A percentile compares a stretch with the other conserved stretches of the same genome.
Conservation (phyloP, 2,888 invertebrate species). For the Drosophila imparisetae region DNA sequence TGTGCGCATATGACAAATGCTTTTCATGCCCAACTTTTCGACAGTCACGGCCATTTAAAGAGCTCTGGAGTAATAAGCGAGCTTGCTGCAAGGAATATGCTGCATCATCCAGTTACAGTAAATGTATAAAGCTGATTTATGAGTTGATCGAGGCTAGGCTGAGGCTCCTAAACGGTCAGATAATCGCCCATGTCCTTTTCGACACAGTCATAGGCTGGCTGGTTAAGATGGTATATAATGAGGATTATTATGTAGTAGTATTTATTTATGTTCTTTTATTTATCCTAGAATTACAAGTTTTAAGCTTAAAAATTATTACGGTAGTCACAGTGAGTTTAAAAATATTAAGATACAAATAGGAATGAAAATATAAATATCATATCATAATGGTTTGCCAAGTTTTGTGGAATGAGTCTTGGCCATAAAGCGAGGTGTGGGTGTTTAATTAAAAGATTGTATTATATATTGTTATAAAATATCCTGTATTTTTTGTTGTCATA, state of each 20-base stretch:
- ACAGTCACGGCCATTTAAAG: slow-evolving; percentile 74
- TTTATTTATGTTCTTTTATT: neutral
- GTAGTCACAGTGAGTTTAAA: neutral
- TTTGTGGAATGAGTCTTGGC: too few species aligned
- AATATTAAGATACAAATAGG: neutral
- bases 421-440: too few species aligned
- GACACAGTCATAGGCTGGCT: slow-evolving; percentile 2
- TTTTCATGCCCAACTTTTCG: slow-evolving; percentile 53
- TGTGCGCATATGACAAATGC: slow-evolving; percentile 67
- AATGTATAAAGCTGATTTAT: slow-evolving; percentile 60
- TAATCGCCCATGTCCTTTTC: slow-evolving; percentile 23
- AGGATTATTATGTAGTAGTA: neutral
- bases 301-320: neutral
- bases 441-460: too few species aligned
- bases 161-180: slow-evolving; percentile 6
- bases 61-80: slow-evolving; percentile 31
- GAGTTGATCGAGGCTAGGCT: slow-evolving; percentile 18
- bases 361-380: neutral
- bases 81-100: slow-evolving; percentile 40
- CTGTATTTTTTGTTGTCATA: too few species aligned
- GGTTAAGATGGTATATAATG: slow-evolving; percentile 14
- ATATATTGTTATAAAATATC: too few species aligned
- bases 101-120: slow-evolving; percentile 62
- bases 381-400: too few species aligned
- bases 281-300: neutral